phyloP scores from a whole-genome alignment of 1,140 invertebrate genomes.

The Cyclargus thomasi region DNA sequence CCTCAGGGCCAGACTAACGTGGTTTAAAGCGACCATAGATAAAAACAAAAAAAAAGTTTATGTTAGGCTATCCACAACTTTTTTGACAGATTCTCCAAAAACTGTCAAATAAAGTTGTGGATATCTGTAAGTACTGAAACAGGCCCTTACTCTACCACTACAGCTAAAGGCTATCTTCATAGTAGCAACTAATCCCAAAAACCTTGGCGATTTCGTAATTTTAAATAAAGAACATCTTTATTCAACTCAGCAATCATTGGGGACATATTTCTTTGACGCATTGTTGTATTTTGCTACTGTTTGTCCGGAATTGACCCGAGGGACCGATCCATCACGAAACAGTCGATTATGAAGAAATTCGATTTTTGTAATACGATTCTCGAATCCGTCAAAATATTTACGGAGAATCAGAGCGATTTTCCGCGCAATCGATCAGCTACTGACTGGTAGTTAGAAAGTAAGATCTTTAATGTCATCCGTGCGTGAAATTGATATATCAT shows the following conservation, averaged over 20 bases:
- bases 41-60: no score
- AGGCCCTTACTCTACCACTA: no score
- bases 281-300: constrained; percentile 41
- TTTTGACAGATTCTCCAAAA: no score
- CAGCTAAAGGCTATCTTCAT: no score
- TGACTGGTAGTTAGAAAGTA: constrained; percentile 53
- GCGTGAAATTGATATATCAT: constrained; percentile 56
- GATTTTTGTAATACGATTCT: constrained; percentile 62
- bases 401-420: constrained; percentile 58
- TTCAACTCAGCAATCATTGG: constrained; percentile 5
- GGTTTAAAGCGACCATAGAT: no score
- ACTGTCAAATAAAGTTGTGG: no score
- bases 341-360: constrained; percentile 37
- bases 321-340: constrained; percentile 63
- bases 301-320: constrained; percentile 37
- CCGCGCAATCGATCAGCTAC: constrained; percentile 59
- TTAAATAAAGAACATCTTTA: constrained; percentile 19
- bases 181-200: not conserved
- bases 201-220: not conserved
- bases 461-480: constrained; percentile 37
- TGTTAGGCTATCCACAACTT: no score
- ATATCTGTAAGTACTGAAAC: no score
- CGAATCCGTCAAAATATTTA: constrained; percentile 68
- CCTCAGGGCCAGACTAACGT: no score
- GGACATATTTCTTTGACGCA: constrained; percentile 19